Evolutionary conservation across 2,797 vertebrate species (phyloP).

Genomic region (Muraenolepis orangiensis): DNA sequence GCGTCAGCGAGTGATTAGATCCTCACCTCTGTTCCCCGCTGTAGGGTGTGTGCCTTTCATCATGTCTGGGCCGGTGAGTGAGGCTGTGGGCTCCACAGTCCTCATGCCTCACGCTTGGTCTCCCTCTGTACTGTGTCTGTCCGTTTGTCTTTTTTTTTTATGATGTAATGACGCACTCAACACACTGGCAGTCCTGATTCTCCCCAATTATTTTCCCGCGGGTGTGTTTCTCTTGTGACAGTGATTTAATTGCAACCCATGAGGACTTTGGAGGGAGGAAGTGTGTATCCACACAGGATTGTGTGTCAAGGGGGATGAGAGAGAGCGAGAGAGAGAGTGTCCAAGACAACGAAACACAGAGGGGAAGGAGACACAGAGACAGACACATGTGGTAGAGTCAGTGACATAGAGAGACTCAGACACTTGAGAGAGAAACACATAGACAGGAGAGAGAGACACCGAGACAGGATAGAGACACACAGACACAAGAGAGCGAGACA

Average conservation of each 20-base stretch:
- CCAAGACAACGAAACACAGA: no score
- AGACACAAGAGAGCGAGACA: no score
- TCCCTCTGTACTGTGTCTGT: slow-evolving; percentile 14
- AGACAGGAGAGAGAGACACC: no score
- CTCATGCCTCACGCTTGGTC: slow-evolving; percentile 10
- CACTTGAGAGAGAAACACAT: no score
- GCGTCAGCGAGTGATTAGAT: background rate
- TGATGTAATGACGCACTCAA: slow-evolving; percentile 70
- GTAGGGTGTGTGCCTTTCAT: background rate
- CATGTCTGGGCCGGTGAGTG: slow-evolving; percentile 40
- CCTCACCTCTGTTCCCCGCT: slow-evolving; percentile 12
- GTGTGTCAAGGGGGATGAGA: no score
- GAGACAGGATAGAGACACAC: no score
- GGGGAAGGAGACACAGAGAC: no score
- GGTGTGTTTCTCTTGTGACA: slow-evolving; percentile 59
- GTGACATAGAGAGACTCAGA: no score
- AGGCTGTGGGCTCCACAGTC: slow-evolving; percentile 46
- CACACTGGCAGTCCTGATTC: slow-evolving; percentile 46
- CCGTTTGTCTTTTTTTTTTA: slow-evolving; percentile 52
- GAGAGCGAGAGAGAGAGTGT: no score
- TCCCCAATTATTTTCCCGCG: slow-evolving; percentile 65
- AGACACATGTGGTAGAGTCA: no score
- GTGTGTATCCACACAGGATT: no score
- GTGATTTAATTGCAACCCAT: slow-evolving; percentile 65
- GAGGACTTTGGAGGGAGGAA: slow-evolving; percentile 14